Percentiles rank a stretch among this genome's conserved stretches.
phyloP scores from a whole-genome alignment of 2,797 vertebrate species.

The Salarias fasciatus region DNA sequence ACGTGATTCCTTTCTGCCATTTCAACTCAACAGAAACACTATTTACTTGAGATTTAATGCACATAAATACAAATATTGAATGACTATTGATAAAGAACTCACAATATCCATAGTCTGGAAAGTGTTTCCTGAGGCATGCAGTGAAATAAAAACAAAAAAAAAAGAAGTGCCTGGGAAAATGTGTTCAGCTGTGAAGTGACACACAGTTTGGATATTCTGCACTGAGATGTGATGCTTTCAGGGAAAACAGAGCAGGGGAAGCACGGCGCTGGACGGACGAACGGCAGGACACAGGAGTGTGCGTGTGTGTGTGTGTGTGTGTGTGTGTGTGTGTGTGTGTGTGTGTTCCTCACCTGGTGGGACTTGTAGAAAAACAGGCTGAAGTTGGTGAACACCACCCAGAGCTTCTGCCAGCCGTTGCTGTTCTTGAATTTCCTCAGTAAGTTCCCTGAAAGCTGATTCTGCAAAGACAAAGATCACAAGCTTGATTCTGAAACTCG shows the following conservation, averaged over 20 bases:
- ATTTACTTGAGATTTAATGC: too few relatives aligned
- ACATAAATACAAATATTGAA: too few relatives aligned
- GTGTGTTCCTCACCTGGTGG: constrained; percentile 85
- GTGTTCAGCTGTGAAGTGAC: constrained; percentile 20
- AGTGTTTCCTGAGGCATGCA: too few relatives aligned
- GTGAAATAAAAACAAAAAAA: neutral
- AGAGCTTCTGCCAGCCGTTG: constrained; percentile 97
- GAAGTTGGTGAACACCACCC: constrained; percentile 99
- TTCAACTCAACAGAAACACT: too few relatives aligned
- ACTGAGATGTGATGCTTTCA: constrained; percentile 46
- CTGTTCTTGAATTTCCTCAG: constrained; percentile 99
- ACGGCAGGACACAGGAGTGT: constrained; percentile 4
- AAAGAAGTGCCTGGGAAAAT: constrained; percentile 27
- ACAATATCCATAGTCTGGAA: neutral
- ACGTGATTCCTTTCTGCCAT: too few relatives aligned
- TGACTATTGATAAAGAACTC: too few relatives aligned
- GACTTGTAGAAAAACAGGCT: constrained; percentile 99
- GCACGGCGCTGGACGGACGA: neutral
- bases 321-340: too few relatives aligned
- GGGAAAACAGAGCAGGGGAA: constrained; percentile 22
- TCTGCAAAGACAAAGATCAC: constrained; percentile 75
- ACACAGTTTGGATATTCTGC: constrained; percentile 64
- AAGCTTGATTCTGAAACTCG: neutral
- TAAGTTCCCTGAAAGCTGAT: constrained; percentile 96
- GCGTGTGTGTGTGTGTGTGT: too few relatives aligned